These are phyloP conservation scores for Ptychobarbus kaznakovi DNA, from an alignment of 2,797 vertebrate genomes.

Conservation along the genomic window DNA sequence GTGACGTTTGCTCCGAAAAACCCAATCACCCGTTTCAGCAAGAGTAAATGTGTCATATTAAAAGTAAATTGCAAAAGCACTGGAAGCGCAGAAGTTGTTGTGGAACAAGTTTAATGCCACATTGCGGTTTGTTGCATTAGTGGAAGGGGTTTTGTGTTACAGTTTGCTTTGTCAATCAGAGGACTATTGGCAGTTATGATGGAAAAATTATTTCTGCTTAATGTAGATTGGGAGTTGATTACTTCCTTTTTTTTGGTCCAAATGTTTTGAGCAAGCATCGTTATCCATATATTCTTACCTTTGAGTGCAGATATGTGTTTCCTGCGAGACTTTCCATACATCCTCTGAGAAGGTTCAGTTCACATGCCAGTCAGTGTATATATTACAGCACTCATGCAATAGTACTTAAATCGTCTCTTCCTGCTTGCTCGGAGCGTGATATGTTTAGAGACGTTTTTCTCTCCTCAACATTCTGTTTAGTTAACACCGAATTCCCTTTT, in stretches of 20 bases:
- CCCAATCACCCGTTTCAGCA: slow-evolving; percentile 24
- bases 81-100: slow-evolving; percentile 18
- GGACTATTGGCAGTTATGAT: slow-evolving; percentile 23
- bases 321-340: slow-evolving; percentile 8
- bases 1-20: slow-evolving; percentile 44
- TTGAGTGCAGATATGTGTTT: slow-evolving; percentile 9
- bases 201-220: slow-evolving; percentile 19
- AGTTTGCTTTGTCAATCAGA: slow-evolving; percentile 40
- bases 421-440: slow-evolving; percentile 6
- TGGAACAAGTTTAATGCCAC: slow-evolving; percentile 32
- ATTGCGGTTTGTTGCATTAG: slow-evolving; percentile 50
- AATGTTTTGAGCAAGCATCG: neutral
- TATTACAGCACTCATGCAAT: slow-evolving; percentile 12
- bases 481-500: slow-evolving; percentile 6
- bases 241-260: neutral
- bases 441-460: slow-evolving; percentile 3
- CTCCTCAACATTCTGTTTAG: slow-evolving; percentile 1
- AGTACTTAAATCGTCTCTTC: slow-evolving; percentile 22
- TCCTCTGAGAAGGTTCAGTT: slow-evolving; percentile 18
- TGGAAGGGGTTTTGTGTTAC: slow-evolving; percentile 41
- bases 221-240: slow-evolving; percentile 21
- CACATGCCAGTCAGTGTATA: slow-evolving; percentile 24
- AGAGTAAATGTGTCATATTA: slow-evolving; percentile 52
- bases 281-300: slow-evolving; percentile 17
- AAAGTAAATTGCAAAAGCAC: slow-evolving; percentile 42